phyloP scores from a whole-genome alignment of 2,797 vertebrate genomes.

The Poecilia velifera region DNA sequence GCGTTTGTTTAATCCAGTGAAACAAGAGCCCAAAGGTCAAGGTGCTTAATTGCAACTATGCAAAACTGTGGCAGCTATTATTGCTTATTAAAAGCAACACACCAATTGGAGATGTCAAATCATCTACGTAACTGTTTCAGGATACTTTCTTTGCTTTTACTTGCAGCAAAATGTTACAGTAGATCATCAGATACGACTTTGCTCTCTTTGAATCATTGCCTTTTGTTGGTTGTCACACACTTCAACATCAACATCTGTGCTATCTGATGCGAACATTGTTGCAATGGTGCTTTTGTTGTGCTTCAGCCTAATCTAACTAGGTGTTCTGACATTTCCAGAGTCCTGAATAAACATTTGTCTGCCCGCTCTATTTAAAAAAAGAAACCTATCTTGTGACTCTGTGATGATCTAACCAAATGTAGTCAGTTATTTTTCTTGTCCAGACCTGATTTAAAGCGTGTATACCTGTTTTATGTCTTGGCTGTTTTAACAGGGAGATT shows the following conservation, averaged over 20 bases:
- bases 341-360: constrained; percentile 22
- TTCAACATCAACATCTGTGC: background rate
- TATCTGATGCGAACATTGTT: constrained; percentile 13
- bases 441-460: constrained; percentile 1
- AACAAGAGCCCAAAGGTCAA: background rate
- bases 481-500: constrained; percentile 8
- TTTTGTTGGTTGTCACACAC: constrained; percentile 8
- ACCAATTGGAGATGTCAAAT: background rate
- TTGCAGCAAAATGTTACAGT: background rate
- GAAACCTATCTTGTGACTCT: constrained; percentile 20
- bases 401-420: constrained; percentile 41
- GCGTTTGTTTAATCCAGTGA: constrained; percentile 13
- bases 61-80: constrained; percentile 6
- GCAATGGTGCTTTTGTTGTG: background rate
- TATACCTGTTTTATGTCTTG: constrained; percentile 14
- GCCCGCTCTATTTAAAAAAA: constrained; percentile 5
- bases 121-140: background rate
- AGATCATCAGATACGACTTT: background rate
- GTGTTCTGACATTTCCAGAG: background rate
- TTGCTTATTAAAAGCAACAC: background rate
- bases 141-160: background rate
- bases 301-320: background rate
- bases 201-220: background rate
- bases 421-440: constrained; percentile 15
- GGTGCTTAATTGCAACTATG: constrained; percentile 5